Percentiles rank a stretch among this genome's conserved stretches.
Evolutionary conservation across 2,888 invertebrate genomes (phyloP).

Genomic region (Myathropa florea): DNA sequence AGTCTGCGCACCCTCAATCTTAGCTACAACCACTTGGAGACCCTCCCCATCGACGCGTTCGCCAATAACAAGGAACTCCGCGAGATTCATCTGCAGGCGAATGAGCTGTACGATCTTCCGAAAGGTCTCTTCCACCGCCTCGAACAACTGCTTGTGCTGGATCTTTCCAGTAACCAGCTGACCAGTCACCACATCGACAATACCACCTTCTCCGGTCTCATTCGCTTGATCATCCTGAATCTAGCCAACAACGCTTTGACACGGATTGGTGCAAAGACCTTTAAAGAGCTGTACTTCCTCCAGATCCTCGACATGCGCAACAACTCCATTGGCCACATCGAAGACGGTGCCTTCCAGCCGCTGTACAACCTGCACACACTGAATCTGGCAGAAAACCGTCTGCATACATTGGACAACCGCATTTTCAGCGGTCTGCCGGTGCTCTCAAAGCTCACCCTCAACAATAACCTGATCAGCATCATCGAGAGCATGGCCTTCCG

Average conservation of each 20-base stretch:
- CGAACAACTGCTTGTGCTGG: constrained; percentile 91
- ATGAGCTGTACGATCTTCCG: constrained; percentile 90
- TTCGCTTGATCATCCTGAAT: constrained; percentile 91
- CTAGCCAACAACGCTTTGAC: constrained; percentile 93
- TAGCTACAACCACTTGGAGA: constrained; percentile 91
- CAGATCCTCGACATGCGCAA: constrained; percentile 93
- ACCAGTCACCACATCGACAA: constrained; percentile 92
- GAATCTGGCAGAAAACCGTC: constrained; percentile 92
- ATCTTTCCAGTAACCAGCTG: constrained; percentile 91
- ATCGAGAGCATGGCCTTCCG: constrained; percentile 91
- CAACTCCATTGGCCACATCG: constrained; percentile 93
- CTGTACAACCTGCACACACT: constrained; percentile 94
- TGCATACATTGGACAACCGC: constrained; percentile 90
- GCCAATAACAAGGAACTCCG: constrained; percentile 90
- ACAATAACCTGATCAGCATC: constrained; percentile 90
- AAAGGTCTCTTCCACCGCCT: constrained; percentile 91
- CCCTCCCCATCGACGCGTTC: constrained; percentile 91
- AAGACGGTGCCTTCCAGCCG: constrained; percentile 92
- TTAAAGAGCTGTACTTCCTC: constrained; percentile 92
- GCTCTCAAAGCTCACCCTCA: constrained; percentile 90
- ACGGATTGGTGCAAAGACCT: constrained; percentile 90
- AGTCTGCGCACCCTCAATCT: constrained; percentile 91
- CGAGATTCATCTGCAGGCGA: constrained; percentile 92
- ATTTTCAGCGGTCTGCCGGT: constrained; percentile 92
- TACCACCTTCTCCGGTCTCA: constrained; percentile 91